Evolutionary conservation across 64 coral and sea anemone genomes (phyloP).

Genomic region (Montipora efflorescens): DNA sequence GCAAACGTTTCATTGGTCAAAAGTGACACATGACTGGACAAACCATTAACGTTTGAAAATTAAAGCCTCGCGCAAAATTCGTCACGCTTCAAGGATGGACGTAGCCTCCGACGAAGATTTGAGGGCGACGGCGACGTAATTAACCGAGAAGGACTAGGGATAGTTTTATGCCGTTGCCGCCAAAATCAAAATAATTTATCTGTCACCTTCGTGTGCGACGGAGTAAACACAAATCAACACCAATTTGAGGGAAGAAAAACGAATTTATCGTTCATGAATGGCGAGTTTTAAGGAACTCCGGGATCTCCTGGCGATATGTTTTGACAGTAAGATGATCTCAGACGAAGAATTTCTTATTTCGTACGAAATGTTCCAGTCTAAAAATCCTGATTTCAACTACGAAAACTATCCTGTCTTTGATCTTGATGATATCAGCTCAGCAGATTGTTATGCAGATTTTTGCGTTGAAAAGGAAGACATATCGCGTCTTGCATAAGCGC

Average conservation of each 20-base stretch:
- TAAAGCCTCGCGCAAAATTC: too few relatives aligned
- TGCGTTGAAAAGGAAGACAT: background rate
- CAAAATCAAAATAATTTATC: background rate
- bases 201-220: background rate
- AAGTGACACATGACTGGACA: too few relatives aligned
- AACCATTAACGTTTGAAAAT: too few relatives aligned
- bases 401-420: constrained; percentile 31
- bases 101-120: too few relatives aligned
- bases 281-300: background rate
- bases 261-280: background rate
- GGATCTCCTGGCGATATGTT: constrained; percentile 20
- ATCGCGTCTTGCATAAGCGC: background rate
- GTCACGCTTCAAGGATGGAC: too few relatives aligned
- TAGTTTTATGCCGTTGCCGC: too few relatives aligned
- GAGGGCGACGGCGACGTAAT: too few relatives aligned
- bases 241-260: constrained; percentile 10
- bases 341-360: constrained; percentile 52
- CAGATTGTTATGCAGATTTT: constrained; percentile 2
- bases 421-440: constrained; percentile 8
- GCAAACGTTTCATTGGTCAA: too few relatives aligned
- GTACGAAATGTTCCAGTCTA: constrained; percentile 30
- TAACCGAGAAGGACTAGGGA: too few relatives aligned
- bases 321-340: constrained; percentile 33
- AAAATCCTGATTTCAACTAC: constrained; percentile 46
- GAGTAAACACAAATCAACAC: background rate